phyloP scores from a whole-genome alignment of 2,888 invertebrate genomes.

The Pollenia griseotomentosa region DNA sequence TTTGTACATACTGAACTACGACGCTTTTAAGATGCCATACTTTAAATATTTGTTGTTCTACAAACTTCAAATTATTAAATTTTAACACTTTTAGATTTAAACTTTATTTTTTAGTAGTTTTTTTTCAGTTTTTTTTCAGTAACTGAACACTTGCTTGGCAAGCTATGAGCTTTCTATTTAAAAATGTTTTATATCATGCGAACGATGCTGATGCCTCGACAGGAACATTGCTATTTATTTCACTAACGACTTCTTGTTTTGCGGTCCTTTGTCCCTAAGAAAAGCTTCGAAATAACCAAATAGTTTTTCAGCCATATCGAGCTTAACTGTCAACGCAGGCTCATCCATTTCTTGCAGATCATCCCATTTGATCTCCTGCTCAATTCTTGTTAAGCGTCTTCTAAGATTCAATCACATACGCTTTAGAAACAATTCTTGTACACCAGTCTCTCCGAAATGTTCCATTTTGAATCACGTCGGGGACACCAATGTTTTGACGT shows the following conservation, averaged over 20 bases:
- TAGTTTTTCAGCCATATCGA: neutral
- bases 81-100: too few species aligned
- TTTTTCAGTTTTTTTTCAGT: too few species aligned
- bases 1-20: too few species aligned
- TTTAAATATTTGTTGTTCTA: too few species aligned
- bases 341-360: conserved; percentile 7
- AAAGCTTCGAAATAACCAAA: conserved; percentile 15
- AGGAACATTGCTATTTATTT: conserved; percentile 28
- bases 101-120: too few species aligned
- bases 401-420: neutral
- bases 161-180: conserved; percentile 6
- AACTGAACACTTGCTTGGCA: neutral
- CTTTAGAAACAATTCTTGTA: conserved; percentile 6
- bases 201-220: neutral
- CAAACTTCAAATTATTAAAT: too few species aligned
- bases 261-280: neutral
- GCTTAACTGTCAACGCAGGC: neutral
- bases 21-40: too few species aligned
- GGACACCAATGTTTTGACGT: conserved; percentile 47
- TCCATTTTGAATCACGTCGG: conserved; percentile 18
- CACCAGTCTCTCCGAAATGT: neutral
- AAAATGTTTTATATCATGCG: conserved; percentile 12
- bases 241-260: conserved; percentile 21
- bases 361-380: neutral
- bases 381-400: neutral